Evolutionary conservation across 2,113 vertebrate genomes (phyloP), one percentile per base, ranked within the genome.

Genomic region (Aptenodytes patagonicus): DNA sequence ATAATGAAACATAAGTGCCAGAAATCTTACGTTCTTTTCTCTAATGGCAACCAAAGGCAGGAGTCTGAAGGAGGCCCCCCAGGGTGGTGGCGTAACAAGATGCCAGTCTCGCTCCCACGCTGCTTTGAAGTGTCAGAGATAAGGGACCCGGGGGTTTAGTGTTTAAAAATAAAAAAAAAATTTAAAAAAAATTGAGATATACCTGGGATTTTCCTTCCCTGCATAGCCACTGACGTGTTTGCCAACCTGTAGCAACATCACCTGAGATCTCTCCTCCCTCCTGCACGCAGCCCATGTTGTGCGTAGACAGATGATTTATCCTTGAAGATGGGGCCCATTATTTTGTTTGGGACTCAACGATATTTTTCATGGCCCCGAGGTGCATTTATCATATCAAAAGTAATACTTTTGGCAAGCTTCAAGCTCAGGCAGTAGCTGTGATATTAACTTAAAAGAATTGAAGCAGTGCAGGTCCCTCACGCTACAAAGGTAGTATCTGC

Each of bases 1-100:
- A 97, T 97, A 97, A 98, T 97, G 97, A 98, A 97, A 91, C 77
- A 31, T 79, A 96, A 97, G 69, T 94, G 89, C 92, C 96, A 97
- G 89, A 89, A 97, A 77, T 90, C 76, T 76, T 93, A 17, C 42
- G 80, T 90, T 93, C 66, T 87, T 82, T 46, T 61, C 95, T 97
- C 65, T 96, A 91, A 87, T 92, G 93, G 84, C 90, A 95, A 81
- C 62, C 83, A 69, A 96, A 87, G 46, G 51, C 17, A 46, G 80
- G 49, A 93, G 40, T 28, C 49, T 90, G 87, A 91, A 94, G 66
- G 64, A 87, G 55, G 57, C 54, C 49, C 44, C 49, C 51, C 11
- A 77, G 65, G 47, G 38, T n/a, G 22, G 55, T 91, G 72, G 25
- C 9, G 1, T 83, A 65, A n/a, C 1, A 9, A 92, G 47, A 49